Evolutionary conservation across 2,797 vertebrate species (phyloP).

Genomic region (Hydrophis major): DNA sequence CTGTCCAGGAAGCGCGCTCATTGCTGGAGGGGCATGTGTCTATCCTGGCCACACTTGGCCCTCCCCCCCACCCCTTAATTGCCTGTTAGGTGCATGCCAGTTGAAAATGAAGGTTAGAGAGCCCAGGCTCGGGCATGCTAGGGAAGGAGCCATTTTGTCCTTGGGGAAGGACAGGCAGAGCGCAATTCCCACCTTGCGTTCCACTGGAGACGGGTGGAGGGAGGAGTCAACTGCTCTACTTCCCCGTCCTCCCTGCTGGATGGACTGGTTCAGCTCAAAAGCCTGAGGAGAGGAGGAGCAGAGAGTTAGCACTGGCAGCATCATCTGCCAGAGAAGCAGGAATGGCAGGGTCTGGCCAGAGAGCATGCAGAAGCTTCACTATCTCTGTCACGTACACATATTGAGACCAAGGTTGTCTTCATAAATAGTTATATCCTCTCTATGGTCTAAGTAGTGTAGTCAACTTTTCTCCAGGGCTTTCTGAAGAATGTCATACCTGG

Average conservation of each 20-base stretch:
- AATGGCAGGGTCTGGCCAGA: conserved; percentile 25
- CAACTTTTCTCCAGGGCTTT: background rate
- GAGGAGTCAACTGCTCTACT: conserved; percentile 87
- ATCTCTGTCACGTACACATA: background rate
- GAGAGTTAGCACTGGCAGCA: conserved; percentile 57
- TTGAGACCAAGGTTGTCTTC: background rate
- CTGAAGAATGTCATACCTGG: background rate
- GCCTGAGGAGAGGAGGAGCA: conserved; percentile 76
- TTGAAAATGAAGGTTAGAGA: conserved; percentile 27
- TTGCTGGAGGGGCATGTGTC: conserved; percentile 11
- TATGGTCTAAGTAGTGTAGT: background rate
- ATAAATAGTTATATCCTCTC: background rate
- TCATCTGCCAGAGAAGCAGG: conserved; percentile 37
- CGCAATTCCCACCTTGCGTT: conserved; percentile 89
- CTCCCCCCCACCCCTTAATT: background rate
- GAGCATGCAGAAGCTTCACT: conserved; percentile 9
- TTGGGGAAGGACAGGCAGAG: conserved; percentile 65
- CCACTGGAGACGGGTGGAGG: conserved; percentile 83
- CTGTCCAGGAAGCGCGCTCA: conserved; percentile 38
- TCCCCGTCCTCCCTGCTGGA: conserved; percentile 87
- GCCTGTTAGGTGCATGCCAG: conserved; percentile 42
- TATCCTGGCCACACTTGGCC: background rate
- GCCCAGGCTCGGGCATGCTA: conserved; percentile 27
- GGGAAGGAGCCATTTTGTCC: conserved; percentile 37
- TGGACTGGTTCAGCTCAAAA: conserved; percentile 74